Base-by-base conservation (phyloP, 2,797 vertebrate species). In the Acrocephalus scirpaceus region DNA sequence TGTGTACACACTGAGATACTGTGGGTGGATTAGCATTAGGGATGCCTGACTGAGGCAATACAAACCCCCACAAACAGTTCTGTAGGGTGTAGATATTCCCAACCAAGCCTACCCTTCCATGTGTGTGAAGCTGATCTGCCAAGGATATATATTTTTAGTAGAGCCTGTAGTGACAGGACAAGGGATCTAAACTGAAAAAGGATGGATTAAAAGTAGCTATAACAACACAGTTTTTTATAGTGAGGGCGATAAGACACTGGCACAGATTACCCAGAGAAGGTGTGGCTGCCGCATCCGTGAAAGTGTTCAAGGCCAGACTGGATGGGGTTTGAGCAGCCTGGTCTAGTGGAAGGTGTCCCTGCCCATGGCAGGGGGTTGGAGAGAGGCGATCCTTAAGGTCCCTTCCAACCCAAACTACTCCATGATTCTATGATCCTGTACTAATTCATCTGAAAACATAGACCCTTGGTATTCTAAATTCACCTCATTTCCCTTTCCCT, bases 321-420 rank as follows among this genome's bases (percentile, higher is more conserved):
- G 30, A 60, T 4, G 17, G 23, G 23, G 2, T 45, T 60, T 69
- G 50, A 56, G 30, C 30, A 44, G 10, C 5, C 21, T 65, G 45
- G 0, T 60, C 10, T 8, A 1, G 23, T 32, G 10, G 20, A 27
- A 60, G 9, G 11, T 20, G 30, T 57, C 32, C 44, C 40, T 86
- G n/a, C 16, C 2, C 0, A 3, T 8, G 13, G 40, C 23, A 34
- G 27, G 9, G 7, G 5, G 2, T 2, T 45, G 32, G 26, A 32
- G 26, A 16, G 22, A 17, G 13, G 7, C 42, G 13, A 2, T 3
- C 45, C 54, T 50, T 6, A 29, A 36, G 11, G 16, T 76, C 6
- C 3, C 7, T 83, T 78, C 36, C 30, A 34, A 76, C 16, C 9
- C 36, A 38, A 44, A 56, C 26, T 15, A 25, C 60, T 79, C 80